Evolutionary conservation across 35 echinoderm and acorn worm genomes (phyloP), one percentile per base, ranked within the genome.

Genomic region (Strongylocentrotus purpuratus): DNA sequence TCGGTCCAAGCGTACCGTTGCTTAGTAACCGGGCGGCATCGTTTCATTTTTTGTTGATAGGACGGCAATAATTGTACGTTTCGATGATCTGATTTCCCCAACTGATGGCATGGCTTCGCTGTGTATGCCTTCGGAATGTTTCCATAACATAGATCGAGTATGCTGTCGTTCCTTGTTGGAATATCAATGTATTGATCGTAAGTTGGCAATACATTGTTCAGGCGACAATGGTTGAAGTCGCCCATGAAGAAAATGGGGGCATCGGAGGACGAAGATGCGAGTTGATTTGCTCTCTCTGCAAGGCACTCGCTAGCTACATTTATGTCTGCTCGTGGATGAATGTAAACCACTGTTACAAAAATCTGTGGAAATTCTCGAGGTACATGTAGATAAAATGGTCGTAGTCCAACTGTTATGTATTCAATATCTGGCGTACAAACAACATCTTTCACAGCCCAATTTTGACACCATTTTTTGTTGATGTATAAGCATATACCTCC

Each of bases 211-310:
- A 35, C 65, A 96, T 65, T 65, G 7, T 96, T 94, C 4, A 96
- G 91, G 25, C 59, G 89, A 45, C 90, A 96, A 28, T 96, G 90
- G 25, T 93, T 96, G 31, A 96, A 86, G 48, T 96, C 95, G 17
- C 90, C 95, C 46, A 94, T 35, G 9, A 96, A 86, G 47, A 96
- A 92, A 46, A 78, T 95, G 5, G 94, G 96, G 31, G 50, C 90
- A 45, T 92, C 55, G 14, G 95, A 90, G 7, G 50, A 33, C 1
- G 8, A 14, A 28, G 31, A 22, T 32, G 31, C 61, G 46, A 85
- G 32, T 32, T 85, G 15, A 50, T 96, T 7, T 0, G 70, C 45
- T 33, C 14, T 50, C 12, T 50, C 48, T 7, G 48, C 48, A 7
- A 50, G 5, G 48, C 5, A 7, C 48, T 50, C 48, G 12, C 48